Evolutionary conservation across 2,888 invertebrate genomes (phyloP), one percentile per base, ranked within the genome.

Genomic region (Brachypterus glaber): DNA sequence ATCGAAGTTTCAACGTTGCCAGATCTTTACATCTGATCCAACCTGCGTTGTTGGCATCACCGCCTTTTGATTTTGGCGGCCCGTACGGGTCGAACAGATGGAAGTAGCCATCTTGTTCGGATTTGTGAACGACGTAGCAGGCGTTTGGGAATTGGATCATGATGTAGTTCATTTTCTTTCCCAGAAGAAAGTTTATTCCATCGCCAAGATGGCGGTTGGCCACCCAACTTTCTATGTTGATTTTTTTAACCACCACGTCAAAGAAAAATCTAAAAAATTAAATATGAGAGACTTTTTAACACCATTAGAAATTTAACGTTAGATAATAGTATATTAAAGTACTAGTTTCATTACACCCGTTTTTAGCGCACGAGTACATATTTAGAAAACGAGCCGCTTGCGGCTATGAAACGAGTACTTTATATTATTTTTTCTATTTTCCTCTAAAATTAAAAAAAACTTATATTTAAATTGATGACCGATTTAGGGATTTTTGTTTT

Each of bases 71-170:
- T 8, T 37, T 31, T 2, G 47, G 42, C 8, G 48, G 39, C 4
- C 53, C 54, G 48, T 78, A 77, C 0, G 79, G 72, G 57, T 79
- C 77, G 50, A 79, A 81, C 2, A 80, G 53, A 51, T 80, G 77
- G 46, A 65, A 76, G 36, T 60, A 69, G 7, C 72, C 71, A 30
- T 74, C 73, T 5, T 21, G 5, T 1, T 60, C 58, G 8, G 47
- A 35, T 41, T 71, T 70, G 44, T 73, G 74, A 14, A 80, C 56
- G 0, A 75, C 76, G 56, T 72, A 68, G 46, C 73, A 73, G 18
- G 69, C 67, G 35, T 71, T 66, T 0, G 73, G 66, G 43, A 73
- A 75, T 48, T 72, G 71, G 9, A 80, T 53, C 13, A 81, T 62
- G 18, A 79, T 69, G 51, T 76, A 77, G 11, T 70, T 62, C 24